Base-by-base conservation (phyloP, 2,113 vertebrate genomes). In the Odontophorus gujanensis region DNA sequence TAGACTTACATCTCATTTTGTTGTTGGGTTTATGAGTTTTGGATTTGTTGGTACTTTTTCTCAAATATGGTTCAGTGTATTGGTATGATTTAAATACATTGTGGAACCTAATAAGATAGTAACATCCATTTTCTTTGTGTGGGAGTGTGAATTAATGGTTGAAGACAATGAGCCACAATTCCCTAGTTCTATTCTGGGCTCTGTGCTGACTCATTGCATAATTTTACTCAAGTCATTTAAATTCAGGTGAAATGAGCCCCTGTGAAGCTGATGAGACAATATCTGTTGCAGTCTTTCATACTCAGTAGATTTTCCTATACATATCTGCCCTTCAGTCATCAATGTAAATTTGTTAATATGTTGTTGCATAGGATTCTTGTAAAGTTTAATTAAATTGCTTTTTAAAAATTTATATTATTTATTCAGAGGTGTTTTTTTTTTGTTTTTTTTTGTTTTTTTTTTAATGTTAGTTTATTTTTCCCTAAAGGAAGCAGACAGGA, bases 191-290 rank as follows among this genome's bases (percentile, higher is more conserved):
- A 81, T 96, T 96, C 78, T 85, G 78, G 78, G 78, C 66, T 89
- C 48, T 78, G 84, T 81, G 78, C 93, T 95, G 94, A 96, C 91
- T 96, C 91, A 92, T 84, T 81, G 57, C 93, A 81, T 92, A 84
- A 87, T 95, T 91, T 93, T 81, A 42, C 81, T 81, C 81, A 91
- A 81, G 78, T 87, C 7, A 61, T 95, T 93, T 75, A 81, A 93
- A 93, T 84, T 84, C 91, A 81, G 93, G 87, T 95, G 81, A 81
- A 92, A 81, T n/a, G 69, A 61, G 74, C 71, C 84, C 36, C 71
- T 36, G 73, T 87, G 43, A 82, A 93, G 20, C 34, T 91, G 81
- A 59, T 67, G 69, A 72, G 43, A 75, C 67, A 93, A 84, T 51
- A 47, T 36, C 24, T 47, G 32, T 65, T 88, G 77, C 45, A 90